Base-by-base conservation (phyloP, 2,113 vertebrate species). In the Danionella cerebrum region DNA sequence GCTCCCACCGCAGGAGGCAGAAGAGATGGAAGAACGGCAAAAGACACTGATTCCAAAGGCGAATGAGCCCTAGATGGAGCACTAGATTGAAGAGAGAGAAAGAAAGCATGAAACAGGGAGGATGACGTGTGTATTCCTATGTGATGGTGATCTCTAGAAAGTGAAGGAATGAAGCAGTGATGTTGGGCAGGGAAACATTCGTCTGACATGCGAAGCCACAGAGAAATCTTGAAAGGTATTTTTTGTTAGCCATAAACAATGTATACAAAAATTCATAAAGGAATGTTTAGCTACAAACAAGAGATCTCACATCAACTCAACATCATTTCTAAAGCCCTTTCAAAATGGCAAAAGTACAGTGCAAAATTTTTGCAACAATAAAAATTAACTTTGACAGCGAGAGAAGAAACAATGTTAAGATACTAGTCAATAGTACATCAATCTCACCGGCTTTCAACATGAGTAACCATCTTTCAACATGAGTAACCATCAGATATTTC, bases 31-130 rank as follows among this genome's bases (percentile, higher is more conserved):
- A 25, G 16, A 27, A 63, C 25, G 63, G 57, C 24, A 27, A 29
- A 6, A 53, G 22, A 11, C 11, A 38, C 38, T 44, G 41, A 45
- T 9, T 52, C 4, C 1, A 22, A 63, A 52, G 50, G 58, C 19
- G 36, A 79, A 60, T 77, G 77, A 80, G 71, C 72, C 21, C 42
- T 59, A 54, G 62, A 59, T 35, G 25, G 47, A 73, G n/a, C 33
- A 22, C 59, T 41, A 76, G 77, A 80, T 70, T 48, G 41, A 22
- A 42, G n/a, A 67, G 53, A 58, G 50, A 24, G 55, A 59, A 35
- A 54, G 39, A 54, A 18, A 31, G 16, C 31, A 6, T 21, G 63
- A 41, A 44, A 39, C 38, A 22, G 29, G 31, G 44, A 29, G 2
- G 50, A 19, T 53, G 16, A 29, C 4, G n/a, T 29, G 31, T 52